Base-by-base conservation (phyloP, 2,888 invertebrate species). In the Syritta pipiens region DNA sequence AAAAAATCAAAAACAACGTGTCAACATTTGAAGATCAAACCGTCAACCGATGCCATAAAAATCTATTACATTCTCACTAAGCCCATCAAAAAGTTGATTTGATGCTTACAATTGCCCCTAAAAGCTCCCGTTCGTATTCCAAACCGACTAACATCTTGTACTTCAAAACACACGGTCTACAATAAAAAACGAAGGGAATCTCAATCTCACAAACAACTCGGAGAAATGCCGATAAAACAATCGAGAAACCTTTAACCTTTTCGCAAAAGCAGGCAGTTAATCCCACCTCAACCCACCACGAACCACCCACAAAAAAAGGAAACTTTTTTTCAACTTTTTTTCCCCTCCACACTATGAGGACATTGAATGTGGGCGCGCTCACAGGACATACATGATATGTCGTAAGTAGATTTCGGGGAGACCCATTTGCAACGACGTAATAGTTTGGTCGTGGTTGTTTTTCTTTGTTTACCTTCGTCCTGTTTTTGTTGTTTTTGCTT, bases 381-480 rank as follows among this genome's bases (percentile, higher is more conserved):
- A 10, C 40, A 55, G 60, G 37, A 19, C 20, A 48, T 32, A 40
- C 46, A 28, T 46, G 57, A 22, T 30, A 60, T 72, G 53, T 72
- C 71, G 65, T 55, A 59, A 59, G 28, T 69, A 49, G 12, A 7
- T 53, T 20, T 28, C 20, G 17, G 10, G n/a, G 5, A 40, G 19
- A 72, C 72, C 51, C 60, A 72, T 72, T 79, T 72, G 63, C 53
- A 74, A 79, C 79, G 55, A 79, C 79, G 79, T 79, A 79, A 79
- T 79, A 72, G 79, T 74, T 79, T 65, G n/a, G 49, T 48, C 35
- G 46, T 67, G 46, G 35, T 1, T 17, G 48, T 49, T 24, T 57
- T n/a, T 20, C 62, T 51, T 42, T 53, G 32, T 51, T 55, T 55
- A 32, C 19, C 19, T 40, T 40, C 9, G 14, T 51, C 10, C 32